These are phyloP conservation scores for Caenorhabditis panamensis DNA, from an alignment of 2,888 invertebrate genomes.

Conservation along the genomic window DNA sequence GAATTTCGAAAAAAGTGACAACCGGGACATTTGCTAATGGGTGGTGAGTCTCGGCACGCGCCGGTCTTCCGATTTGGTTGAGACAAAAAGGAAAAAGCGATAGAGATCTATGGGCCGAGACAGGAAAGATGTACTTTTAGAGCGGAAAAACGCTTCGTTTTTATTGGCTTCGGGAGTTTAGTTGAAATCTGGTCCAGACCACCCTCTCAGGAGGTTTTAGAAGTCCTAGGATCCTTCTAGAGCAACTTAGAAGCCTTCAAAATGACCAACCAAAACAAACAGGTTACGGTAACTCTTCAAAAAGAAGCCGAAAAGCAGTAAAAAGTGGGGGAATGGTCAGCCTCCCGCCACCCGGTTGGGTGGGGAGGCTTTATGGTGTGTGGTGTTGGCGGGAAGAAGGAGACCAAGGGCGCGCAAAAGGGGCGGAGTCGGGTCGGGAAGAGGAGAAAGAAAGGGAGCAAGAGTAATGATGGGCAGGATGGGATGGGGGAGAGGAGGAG, in stretches of 20 bases:
- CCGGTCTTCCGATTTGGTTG: slow-evolving; percentile 35
- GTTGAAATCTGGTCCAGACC: too few relatives aligned
- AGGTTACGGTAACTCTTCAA: too few relatives aligned
- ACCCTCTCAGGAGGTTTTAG: too few relatives aligned
- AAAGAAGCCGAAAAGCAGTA: not conserved
- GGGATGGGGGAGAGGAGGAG: slow-evolving; percentile 4
- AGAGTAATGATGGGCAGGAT: slow-evolving; percentile 22
- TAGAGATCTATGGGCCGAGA: slow-evolving; percentile 44
- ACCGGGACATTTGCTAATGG: not conserved
- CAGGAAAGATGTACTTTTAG: slow-evolving; percentile 25
- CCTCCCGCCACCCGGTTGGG: not conserved
- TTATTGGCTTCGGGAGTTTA: not conserved
- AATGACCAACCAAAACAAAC: too few relatives aligned
- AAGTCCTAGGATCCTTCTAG: too few relatives aligned
- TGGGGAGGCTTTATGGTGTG: not conserved
- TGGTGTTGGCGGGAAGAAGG: not conserved
- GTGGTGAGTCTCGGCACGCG: slow-evolving; percentile 47
- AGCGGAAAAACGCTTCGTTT: not conserved
- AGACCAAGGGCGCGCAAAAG: not conserved
- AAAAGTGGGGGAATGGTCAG: too few relatives aligned
- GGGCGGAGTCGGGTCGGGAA: slow-evolving; percentile 45
- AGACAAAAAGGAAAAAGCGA: slow-evolving; percentile 46
- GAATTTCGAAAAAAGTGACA: slow-evolving; percentile 25
- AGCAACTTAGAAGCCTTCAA: too few relatives aligned
- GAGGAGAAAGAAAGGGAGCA: slow-evolving; percentile 26